phyloP scores from a whole-genome alignment of 2,797 vertebrate genomes.

The Diplodus sargus region DNA sequence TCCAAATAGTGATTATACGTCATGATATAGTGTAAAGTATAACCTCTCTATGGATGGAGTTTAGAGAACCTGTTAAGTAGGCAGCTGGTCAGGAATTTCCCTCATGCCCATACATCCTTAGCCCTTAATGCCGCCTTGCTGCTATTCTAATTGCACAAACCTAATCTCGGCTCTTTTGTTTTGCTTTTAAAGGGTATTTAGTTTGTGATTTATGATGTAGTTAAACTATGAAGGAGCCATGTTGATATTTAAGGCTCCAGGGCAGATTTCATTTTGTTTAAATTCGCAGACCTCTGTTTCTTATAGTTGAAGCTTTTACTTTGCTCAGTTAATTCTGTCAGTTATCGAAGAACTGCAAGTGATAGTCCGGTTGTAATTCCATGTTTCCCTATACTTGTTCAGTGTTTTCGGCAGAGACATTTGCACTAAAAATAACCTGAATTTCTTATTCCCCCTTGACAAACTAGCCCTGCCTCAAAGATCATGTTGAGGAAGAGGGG shows the following conservation, averaged over 20 bases:
- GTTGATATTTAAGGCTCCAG: background rate
- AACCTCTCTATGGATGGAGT: conserved; percentile 40
- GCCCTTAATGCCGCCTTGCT: conserved; percentile 46
- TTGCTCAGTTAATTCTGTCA: conserved; percentile 8
- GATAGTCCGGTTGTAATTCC: background rate
- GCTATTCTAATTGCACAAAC: conserved; percentile 53
- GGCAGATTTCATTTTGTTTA: background rate
- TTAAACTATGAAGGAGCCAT: background rate
- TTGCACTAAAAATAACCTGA: background rate
- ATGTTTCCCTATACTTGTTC: background rate
- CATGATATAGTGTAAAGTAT: conserved; percentile 3
- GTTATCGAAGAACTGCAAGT: conserved; percentile 10
- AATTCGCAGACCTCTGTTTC: background rate
- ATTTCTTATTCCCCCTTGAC: conserved; percentile 22
- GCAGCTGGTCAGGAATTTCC: conserved; percentile 72
- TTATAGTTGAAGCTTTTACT: background rate
- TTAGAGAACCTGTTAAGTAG: conserved; percentile 44
- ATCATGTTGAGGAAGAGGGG: conserved; percentile 69
- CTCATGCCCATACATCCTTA: conserved; percentile 46
- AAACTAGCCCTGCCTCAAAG: conserved; percentile 39
- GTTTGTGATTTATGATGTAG: conserved; percentile 5
- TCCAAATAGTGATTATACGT: background rate
- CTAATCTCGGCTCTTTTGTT: conserved; percentile 65
- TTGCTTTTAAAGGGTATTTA: conserved; percentile 23
- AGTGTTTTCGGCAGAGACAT: conserved; percentile 2